phyloP scores from a whole-genome alignment of 2,888 invertebrate species.

The Eupelmus urozonus region DNA sequence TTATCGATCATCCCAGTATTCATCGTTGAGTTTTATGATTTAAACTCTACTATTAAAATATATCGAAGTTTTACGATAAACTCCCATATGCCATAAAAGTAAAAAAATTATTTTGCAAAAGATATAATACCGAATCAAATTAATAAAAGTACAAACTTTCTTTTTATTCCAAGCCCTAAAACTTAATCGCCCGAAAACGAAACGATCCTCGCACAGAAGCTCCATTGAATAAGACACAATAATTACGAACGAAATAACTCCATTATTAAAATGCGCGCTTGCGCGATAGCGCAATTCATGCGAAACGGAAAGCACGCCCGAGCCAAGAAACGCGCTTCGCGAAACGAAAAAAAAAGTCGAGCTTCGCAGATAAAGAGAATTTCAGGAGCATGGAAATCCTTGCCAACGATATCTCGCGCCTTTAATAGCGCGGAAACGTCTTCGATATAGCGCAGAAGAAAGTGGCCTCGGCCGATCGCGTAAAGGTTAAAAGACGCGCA shows the following conservation, averaged over 20 bases:
- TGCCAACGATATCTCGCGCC: constrained; percentile 32
- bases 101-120: no score
- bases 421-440: constrained; percentile 39
- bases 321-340: background rate
- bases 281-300: constrained; percentile 1
- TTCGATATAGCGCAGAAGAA: constrained; percentile 29
- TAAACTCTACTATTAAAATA: no score
- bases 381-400: background rate
- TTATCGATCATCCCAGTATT: no score
- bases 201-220: background rate
- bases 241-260: constrained; percentile 36
- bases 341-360: background rate
- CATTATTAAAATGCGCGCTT: constrained; percentile 34
- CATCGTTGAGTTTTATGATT: no score
- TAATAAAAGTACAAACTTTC: no score
- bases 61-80: no score
- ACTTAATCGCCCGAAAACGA: constrained; percentile 31
- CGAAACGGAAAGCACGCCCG: background rate
- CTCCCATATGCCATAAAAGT: no score
- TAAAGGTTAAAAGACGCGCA: constrained; percentile 13
- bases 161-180: no score
- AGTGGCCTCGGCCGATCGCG: background rate
- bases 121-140: no score
- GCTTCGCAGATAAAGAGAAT: background rate
- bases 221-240: constrained; percentile 15